phyloP scores from a whole-genome alignment of 2,888 invertebrate genomes.

The Cacoxenus indagator region DNA sequence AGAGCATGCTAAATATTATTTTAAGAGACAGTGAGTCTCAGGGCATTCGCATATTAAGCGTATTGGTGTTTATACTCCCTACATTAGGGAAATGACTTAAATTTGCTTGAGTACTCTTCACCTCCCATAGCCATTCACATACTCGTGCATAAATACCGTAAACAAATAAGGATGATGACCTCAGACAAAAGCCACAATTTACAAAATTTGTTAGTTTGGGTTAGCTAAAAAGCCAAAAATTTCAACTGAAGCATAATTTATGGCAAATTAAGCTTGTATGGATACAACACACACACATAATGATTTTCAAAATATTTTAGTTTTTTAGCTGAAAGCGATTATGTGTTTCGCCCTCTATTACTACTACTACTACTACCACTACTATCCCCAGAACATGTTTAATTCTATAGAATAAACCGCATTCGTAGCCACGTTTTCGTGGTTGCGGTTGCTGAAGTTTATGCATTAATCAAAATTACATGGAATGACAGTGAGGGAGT shows the following conservation, averaged over 20 bases:
- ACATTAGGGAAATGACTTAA: too few relatives aligned
- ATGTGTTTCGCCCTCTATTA: background rate
- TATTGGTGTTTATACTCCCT: too few relatives aligned
- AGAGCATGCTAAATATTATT: too few relatives aligned
- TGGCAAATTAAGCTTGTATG: background rate
- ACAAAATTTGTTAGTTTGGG: background rate
- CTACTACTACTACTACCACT: background rate
- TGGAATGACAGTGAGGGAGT: background rate
- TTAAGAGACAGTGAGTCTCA: too few relatives aligned
- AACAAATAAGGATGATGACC: background rate
- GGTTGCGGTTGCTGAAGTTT: conserved; percentile 9
- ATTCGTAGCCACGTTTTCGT: conserved; percentile 8
- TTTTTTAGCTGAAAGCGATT: background rate
- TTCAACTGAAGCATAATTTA: background rate
- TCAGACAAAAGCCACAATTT: background rate
- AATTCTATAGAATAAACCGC: background rate
- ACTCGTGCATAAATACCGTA: too few relatives aligned
- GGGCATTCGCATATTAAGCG: too few relatives aligned
- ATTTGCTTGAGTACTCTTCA: too few relatives aligned
- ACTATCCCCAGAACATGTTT: background rate
- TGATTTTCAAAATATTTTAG: background rate
- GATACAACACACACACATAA: conserved; percentile 5
- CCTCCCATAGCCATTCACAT: too few relatives aligned
- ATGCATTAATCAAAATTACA: conserved; percentile 6
- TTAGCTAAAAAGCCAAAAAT: background rate